Evolutionary conservation across 2,113 vertebrate species (phyloP).

Genomic region (Saccopteryx bilineata): DNA sequence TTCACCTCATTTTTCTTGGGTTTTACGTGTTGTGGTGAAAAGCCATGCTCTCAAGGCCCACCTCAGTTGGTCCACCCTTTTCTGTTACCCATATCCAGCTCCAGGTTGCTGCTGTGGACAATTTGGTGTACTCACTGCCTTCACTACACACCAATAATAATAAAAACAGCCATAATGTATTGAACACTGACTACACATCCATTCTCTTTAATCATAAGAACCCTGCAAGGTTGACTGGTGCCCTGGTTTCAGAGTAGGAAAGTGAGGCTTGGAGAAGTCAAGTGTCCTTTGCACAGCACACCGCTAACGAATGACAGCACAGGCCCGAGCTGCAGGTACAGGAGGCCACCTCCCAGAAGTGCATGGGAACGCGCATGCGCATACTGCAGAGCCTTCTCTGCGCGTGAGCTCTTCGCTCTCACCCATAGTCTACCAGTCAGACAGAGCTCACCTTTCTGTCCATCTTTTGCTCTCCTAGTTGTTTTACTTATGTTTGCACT

Average conservation of each 20-base stretch:
- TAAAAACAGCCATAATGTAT: neutral
- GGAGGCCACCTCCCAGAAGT: no score
- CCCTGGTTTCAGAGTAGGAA: neutral
- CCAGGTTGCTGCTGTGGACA: neutral
- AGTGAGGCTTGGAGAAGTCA: neutral
- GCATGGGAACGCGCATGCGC: accelerated
- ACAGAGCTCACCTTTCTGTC: neutral
- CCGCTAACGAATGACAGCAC: neutral
- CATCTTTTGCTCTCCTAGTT: neutral
- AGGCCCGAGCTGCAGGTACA: accelerated
- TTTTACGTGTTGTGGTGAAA: neutral
- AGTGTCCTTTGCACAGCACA: neutral
- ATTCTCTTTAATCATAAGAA: neutral
- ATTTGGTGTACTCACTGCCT: neutral
- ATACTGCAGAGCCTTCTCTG: no score
- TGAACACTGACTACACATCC: neutral
- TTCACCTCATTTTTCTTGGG: neutral
- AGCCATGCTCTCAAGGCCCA: neutral
- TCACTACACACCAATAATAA: neutral
- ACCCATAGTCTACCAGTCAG: neutral
- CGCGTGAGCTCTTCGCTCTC: neutral
- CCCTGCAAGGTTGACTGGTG: neutral
- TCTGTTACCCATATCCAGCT: neutral
- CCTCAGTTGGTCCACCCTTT: neutral
- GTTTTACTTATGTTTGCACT: neutral